Base-by-base conservation (phyloP, 30 jellyfish, hydroid and myxozoan genomes). In the Sanderia malayensis region DNA sequence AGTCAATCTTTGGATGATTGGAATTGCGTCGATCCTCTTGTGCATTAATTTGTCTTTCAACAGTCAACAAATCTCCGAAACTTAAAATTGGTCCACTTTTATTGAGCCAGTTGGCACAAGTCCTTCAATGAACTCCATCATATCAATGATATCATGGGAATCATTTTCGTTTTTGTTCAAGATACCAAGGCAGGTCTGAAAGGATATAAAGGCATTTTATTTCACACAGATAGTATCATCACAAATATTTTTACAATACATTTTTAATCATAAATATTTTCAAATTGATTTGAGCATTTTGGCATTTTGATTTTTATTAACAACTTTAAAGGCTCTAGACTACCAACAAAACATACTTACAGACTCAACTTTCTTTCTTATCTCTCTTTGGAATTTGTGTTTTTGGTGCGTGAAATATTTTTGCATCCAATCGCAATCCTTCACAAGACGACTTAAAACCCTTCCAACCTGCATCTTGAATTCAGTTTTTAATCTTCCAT, bases 11-110 rank as follows among this genome's bases (percentile, higher is more conserved):
- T 41, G n/a, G 31, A 10, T 47, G 2, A 4, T 2, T 67, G 66
- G 80, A 67, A 67, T 67, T 67, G 47, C 80, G 65, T 41, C 80
- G 65, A 67, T 67, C 80, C 67, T 67, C 80, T 34, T 34, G 65
- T 33, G 80, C 80, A 67, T 67, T 67, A 6, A 67, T 19, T 25
- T 67, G 46, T 34, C 80, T 44, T 41, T 67, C 80, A 34, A 67
- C 80, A 33, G 80, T 67, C 65, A 67, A 29, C 67, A 67, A 25
- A 67, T 67, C 80, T 25, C 80, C 67, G 41, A 67, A 67, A 44
- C 65, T 34, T 37, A 67, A 23, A 33, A 67, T 10, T 67, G 80
- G 80, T 34, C 21, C 66, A 67, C 45, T 34, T 34, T 67, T 44
- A n/a, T 10, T 44, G 60, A 28, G 77, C 61, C 77, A 30, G 60